These are phyloP conservation scores for Diorhabda sublineata DNA, from an alignment of 1,140 invertebrate genomes.

Conservation along the genomic window DNA sequence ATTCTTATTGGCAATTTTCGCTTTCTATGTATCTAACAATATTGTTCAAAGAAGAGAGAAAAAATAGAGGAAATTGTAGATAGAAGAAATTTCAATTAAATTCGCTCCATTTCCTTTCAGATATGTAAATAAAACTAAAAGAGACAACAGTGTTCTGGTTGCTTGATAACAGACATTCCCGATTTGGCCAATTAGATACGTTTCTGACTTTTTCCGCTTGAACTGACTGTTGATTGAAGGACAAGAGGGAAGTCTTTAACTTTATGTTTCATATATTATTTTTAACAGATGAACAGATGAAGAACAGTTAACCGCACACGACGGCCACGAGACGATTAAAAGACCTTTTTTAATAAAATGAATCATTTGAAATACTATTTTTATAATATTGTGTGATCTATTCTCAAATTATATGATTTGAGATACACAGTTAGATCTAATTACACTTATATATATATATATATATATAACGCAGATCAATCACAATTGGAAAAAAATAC, in stretches of 20 bases:
- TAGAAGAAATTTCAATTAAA: not conserved
- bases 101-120: slow-evolving; percentile 6
- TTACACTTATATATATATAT: too few species aligned
- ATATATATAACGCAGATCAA: too few species aligned
- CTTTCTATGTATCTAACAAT: not conserved
- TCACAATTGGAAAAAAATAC: too few species aligned
- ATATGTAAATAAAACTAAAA: slow-evolving; percentile 3
- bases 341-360: too few species aligned
- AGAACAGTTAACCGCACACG: not conserved
- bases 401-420: too few species aligned
- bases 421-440: too few species aligned
- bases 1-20: not conserved
- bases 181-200: not conserved
- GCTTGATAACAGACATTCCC: not conserved
- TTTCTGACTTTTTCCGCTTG: slow-evolving; percentile 5
- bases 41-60: not conserved
- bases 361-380: too few species aligned
- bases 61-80: not conserved
- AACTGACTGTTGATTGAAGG: not conserved
- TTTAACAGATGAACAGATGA: not conserved
- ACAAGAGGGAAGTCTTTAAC: not conserved
- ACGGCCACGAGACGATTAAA: not conserved
- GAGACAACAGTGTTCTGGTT: not conserved
- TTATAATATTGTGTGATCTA: too few species aligned
- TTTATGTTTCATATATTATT: not conserved